Base-by-base conservation (phyloP, 2,888 invertebrate genomes). In the Hymenopus coronatus region DNA sequence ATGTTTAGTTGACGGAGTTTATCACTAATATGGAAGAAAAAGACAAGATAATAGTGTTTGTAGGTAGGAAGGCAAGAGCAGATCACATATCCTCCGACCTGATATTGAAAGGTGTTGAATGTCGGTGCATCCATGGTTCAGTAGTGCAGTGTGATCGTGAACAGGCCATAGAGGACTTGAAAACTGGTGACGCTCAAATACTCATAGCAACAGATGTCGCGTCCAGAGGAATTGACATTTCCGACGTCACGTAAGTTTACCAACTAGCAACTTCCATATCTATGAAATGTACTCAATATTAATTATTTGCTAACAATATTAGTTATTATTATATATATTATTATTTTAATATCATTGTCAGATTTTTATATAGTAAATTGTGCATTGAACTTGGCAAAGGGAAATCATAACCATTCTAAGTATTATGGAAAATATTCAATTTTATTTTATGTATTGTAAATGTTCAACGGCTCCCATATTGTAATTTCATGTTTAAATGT, bases 151-250 rank as follows among this genome's bases (percentile, higher is more conserved):
- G 92, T 84, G 97, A 97, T 91, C 94, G 97, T 82, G 97, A 97
- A 92, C 96, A 96, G 92, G 98, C 99, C 9, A 94, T 99, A 12
- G 95, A 95, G 30, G 98, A 98, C 91, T 96, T 99, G 91, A 96
- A 96, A 90, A 94, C 95, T 89, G 98, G 98, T 0, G 94, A 94
- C 2, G 97, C 97, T 0, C 95, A 95, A 90, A 97, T 99, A 91
- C 94, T 99, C 33, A 96, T 99, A 88, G 99, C 99, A 0, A 99
- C 99, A 0, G 99, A 99, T 94, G 97, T 99, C 0, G 99, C 98
- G 4, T 98, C 98, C 8, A 95, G 99, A 91, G 99, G 99, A 2
- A 95, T 99, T 88, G 99, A 99, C 92, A 98, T 98, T 88, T 96
- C 97, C 92, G 97, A 98, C 92, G 94, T 98, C 15, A 97, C 97